phyloP scores from a whole-genome alignment of 2,888 invertebrate species.

The Beris chalybata region DNA sequence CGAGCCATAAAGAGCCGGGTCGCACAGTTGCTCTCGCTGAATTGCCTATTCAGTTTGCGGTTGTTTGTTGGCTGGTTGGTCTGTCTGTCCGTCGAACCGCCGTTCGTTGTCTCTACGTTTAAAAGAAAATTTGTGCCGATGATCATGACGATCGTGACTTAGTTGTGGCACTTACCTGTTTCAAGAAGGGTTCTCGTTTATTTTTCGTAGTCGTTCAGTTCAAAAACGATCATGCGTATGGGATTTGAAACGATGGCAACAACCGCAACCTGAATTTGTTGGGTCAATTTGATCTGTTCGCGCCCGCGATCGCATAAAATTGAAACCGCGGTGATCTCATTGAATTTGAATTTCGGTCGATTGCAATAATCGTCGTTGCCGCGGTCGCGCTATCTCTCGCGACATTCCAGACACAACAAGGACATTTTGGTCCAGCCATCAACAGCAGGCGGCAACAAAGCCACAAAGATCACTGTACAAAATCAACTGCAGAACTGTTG shows the following conservation, averaged over 20 bases:
- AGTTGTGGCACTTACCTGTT: too few relatives aligned
- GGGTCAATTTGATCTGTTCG: conserved; percentile 14
- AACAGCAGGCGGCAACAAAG: too few relatives aligned
- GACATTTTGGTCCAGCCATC: too few relatives aligned
- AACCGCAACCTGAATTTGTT: conserved; percentile 11
- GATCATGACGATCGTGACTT: too few relatives aligned
- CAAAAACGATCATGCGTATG: conserved; percentile 4
- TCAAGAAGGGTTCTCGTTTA: background rate
- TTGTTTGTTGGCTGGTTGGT: conserved; percentile 23
- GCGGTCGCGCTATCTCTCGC: too few relatives aligned
- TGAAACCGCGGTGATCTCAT: conserved; percentile 29
- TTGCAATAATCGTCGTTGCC: too few relatives aligned
- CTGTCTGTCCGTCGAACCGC: conserved; percentile 1
- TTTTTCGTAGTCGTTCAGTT: conserved; percentile 8
- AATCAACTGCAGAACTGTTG: too few relatives aligned
- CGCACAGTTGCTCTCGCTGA: too few relatives aligned
- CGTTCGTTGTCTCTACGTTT: background rate
- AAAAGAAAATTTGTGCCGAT: too few relatives aligned
- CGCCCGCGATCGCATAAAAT: background rate
- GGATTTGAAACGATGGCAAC: background rate
- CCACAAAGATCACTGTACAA: too few relatives aligned
- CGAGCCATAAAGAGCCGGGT: too few relatives aligned
- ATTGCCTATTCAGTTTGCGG: conserved; percentile 14
- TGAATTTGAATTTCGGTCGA: conserved; percentile 27
- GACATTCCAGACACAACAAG: too few relatives aligned